These are phyloP conservation scores for Lutjanus erythropterus DNA, from an alignment of 2,113 vertebrate species.

Conservation along the genomic window DNA sequence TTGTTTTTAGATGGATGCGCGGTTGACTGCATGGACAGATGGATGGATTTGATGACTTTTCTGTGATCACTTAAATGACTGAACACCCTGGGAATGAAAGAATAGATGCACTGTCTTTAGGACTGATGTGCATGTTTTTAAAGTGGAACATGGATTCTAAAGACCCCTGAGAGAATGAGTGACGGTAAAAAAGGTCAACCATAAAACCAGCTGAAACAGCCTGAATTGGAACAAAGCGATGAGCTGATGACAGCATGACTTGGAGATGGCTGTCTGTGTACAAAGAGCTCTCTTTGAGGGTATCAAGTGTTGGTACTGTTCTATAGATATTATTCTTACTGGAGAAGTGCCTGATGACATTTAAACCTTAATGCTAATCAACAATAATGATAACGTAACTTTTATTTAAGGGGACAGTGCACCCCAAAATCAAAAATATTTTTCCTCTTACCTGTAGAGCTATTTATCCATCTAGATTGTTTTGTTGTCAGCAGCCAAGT, in stretches of 20 bases:
- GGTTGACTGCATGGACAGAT: constrained; percentile 13
- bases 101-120: background rate
- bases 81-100: too few relatives aligned
- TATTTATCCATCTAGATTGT: too few relatives aligned
- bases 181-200: background rate
- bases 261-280: too few relatives aligned
- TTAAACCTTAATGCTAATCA: background rate
- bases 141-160: background rate
- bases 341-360: background rate
- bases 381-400: background rate
- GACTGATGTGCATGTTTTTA: background rate
- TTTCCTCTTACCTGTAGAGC: too few relatives aligned
- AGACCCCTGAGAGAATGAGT: background rate
- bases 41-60: constrained; percentile 29
- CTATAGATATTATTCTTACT: background rate
- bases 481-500: too few relatives aligned
- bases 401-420: too few relatives aligned
- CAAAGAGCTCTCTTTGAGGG: too few relatives aligned
- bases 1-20: background rate
- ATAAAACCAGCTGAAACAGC: background rate
- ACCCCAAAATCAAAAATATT: too few relatives aligned
- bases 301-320: background rate
- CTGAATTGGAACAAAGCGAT: background rate
- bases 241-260: background rate
- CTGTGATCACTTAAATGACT: constrained; percentile 19